Evolutionary conservation across 2,797 vertebrate genomes (phyloP), one percentile per base, ranked within the genome.

Genomic region (Danionella dracula): DNA sequence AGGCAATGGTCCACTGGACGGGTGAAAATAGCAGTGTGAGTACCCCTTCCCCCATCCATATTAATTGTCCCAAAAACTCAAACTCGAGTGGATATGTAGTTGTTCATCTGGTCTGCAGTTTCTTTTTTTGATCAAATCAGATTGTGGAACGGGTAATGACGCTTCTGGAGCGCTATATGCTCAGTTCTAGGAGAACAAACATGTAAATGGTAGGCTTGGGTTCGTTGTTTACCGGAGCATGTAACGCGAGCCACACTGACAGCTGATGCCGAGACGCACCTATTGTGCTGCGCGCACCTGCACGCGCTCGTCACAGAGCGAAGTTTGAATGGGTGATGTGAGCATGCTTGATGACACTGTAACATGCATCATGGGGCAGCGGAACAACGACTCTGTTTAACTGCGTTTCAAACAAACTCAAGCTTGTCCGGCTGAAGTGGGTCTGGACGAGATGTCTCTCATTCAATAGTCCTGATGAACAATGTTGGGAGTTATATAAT

Each of bases 1-100:
- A 98, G 89, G 96, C 95, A 81, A 98, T 98, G 94, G 96, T 98
- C 81, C 95, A 98, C 89, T 98, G 96, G 96, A 98, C 96, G n/a
- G 96, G 96, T 50, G 92, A 96, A 82, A 97, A 97, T 90, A 98
- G 96, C 92, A 97, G 96, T 83, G 96, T 98, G 78, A 98, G 96
- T 98, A 84, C 10, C 34, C 27, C 48, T 15, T 29, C 15, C 19
- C 8, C 11, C 9, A 17, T 5, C 19, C 10, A 35, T 57, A 4
- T n/a, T 31, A 21, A 16, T 44, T 46, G 57, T 44, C 49, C 16
- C 57, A 21, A 51, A 67, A 67, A 13, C 37, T 42, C 45, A 41
- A 8, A 35, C 45, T 6, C 5, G 4, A 37, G 9, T 17, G 44
- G 5, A 40, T n/a, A 23, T 13, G 11, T 15, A 27, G 31, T n/a